Conservation (phyloP, 2,113 vertebrate species). For the Tauraco erythrolophus region DNA sequence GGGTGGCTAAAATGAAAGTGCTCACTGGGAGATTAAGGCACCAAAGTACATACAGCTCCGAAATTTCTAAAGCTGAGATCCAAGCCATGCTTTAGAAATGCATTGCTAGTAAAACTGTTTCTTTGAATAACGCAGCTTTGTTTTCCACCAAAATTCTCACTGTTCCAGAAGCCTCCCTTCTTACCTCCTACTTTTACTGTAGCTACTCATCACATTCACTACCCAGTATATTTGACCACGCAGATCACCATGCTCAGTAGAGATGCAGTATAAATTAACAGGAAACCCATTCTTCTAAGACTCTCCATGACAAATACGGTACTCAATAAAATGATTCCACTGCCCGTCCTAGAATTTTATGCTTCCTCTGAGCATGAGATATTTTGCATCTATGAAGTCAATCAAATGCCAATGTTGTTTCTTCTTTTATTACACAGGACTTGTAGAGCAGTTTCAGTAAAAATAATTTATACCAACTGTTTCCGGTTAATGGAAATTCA, state of each 20-base stretch:
- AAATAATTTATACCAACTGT: constrained; percentile 67
- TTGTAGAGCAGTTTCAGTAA: constrained; percentile 41
- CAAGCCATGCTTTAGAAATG: neutral
- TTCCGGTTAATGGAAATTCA: constrained; percentile 48
- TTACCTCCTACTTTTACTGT: neutral
- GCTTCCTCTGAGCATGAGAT: constrained; percentile 36
- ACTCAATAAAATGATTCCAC: neutral
- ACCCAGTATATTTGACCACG: neutral
- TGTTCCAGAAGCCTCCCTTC: neutral
- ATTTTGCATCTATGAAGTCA: constrained; percentile 41
- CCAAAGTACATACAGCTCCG: neutral
- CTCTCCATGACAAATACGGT: neutral
- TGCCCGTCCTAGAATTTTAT: neutral
- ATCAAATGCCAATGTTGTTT: constrained; percentile 40
- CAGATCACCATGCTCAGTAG: neutral
- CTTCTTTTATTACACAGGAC: constrained; percentile 45
- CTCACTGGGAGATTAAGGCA: neutral
- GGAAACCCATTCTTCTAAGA: neutral
- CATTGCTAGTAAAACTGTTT: neutral
- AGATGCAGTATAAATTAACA: neutral
- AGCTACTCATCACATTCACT: neutral
- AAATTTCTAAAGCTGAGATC: neutral
- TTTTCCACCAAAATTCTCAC: neutral
- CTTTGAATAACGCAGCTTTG: neutral
- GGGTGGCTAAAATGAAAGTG: neutral